Percentiles rank a stretch among this genome's conserved stretches.
Conservation (phyloP, 2,113 vertebrate genomes). For the Hipposideros armiger region DNA sequence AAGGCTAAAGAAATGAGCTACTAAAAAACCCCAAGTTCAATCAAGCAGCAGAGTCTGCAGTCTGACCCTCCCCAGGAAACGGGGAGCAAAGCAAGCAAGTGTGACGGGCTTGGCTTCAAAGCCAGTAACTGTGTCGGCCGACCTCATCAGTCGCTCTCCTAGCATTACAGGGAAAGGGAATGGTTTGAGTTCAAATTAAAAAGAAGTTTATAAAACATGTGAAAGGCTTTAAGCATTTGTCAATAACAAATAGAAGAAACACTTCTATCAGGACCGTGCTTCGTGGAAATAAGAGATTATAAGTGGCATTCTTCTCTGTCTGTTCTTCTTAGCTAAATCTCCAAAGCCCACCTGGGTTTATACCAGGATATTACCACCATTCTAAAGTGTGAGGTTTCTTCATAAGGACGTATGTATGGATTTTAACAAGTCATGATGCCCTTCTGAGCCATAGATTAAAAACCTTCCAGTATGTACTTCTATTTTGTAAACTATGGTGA, state of each 20-base stretch:
- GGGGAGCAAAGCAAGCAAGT: background rate
- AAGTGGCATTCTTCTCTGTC: background rate
- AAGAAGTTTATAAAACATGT: background rate
- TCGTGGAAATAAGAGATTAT: too few species aligned
- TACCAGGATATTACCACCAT: background rate
- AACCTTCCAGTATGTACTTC: background rate
- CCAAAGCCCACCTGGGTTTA: background rate
- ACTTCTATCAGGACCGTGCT: too few species aligned
- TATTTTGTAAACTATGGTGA: background rate
- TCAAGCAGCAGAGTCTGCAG: slow-evolving; percentile 22
- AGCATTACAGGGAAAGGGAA: background rate
- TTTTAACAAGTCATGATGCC: background rate
- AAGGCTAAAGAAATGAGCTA: slow-evolving; percentile 80
- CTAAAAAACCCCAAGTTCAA: slow-evolving; percentile 71
- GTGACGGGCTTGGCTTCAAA: background rate
- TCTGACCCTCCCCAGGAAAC: background rate
- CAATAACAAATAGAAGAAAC: too few species aligned
- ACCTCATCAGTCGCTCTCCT: background rate
- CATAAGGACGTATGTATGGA: background rate
- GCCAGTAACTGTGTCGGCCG: too few species aligned
- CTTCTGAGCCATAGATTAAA: background rate
- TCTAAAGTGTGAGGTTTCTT: background rate
- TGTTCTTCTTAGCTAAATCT: background rate
- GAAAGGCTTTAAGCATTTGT: background rate
- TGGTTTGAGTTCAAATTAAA: background rate